Base-by-base conservation (phyloP, 2,113 vertebrate species). In the Climacteris rufus region DNA sequence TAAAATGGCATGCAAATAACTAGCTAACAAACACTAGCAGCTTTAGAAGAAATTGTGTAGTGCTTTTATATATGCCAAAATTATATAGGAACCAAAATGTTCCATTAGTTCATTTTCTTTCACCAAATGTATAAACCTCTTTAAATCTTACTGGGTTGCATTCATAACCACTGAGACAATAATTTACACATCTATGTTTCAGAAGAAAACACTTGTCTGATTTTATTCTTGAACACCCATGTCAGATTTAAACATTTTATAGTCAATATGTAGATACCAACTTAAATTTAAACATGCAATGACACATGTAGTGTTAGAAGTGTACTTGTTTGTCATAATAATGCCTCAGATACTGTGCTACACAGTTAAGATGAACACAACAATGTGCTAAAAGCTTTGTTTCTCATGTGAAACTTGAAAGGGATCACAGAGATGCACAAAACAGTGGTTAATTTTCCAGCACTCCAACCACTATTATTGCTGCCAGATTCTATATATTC, bases 201-300 rank as follows among this genome's bases (percentile, higher is more conserved):
- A 47, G 47, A 84, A 5, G 37, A 63, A 8, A 50, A 11, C 6
- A 45, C 6, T 44, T 75, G 15, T 40, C 37, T 60, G 24, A 71
- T 77, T 88, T 66, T 77, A 50, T 40, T 64, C 40, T 82, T 76
- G 87, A 72, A 40, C 5, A 56, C 17, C 21, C 31, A 37, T 76
- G 24, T 11, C 42, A 60, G 12, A 19, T 71, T 91, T 64, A 81
- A 89, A 33, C 2, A 35, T 49, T 39, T 69, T 76, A 18, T 35
- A 61, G 54, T 22, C 24, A 54, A 45, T 0, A 0, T 8, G 75
- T 30, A 21, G 13, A 21, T 50, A 14, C 2, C 9, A 49, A 18
- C 28, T 53, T 45, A n/a, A 40, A 4, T 49, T 77, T 84, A 87
- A 89, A 84, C 47, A 63, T 20, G 11, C 4, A 24, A 52, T 6